Evolutionary conservation across 2,888 invertebrate genomes (phyloP), one percentile per base, ranked within the genome.

Genomic region (Nemoura dubitans): DNA sequence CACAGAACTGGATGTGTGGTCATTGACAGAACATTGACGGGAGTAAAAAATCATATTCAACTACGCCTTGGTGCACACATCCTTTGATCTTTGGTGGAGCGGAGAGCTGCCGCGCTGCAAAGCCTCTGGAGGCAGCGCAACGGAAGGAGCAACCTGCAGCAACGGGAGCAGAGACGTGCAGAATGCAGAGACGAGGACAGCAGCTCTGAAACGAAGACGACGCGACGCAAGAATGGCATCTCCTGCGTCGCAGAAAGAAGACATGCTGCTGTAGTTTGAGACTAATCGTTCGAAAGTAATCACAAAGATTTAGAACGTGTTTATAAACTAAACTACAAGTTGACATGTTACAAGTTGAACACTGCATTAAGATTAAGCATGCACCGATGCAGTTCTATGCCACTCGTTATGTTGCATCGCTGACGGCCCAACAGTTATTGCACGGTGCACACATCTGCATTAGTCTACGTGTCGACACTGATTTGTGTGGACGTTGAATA

Each of bases 11-110:
- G 59, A 59, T 84, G 84, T 84, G 84, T 84, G 84, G 84, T 76
- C 84, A 84, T 84, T 84, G 84, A 84, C 84, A 59, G 27, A 76
- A 59, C 76, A 76, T 84, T 84, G 84, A 84, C 84, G 84, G 59
- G 84, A 84, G 59, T 21, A 59, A 59, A 59, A 59, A 59, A 59
- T 59, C 27, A 59, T 76, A 42, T 30, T 30, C 83, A 42, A 83
- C 42, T 83, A 83, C 83, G 83, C 83, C 43, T 30, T 42, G 36
- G n/a, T 83, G 83, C 83, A 83, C 84, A 29, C 81, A n/a, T 29
- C 29, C 10, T 81, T 81, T 81, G 81, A 81, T 81, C n/a, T 27
- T 30, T n/a, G 3, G 14, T 21, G 59, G 21, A 81, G 30, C 81
- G 29, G 81, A 30, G n/a, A 30, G 27, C 78, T 78, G 78, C 7